Percentiles rank a stretch among this genome's conserved stretches.
Evolutionary conservation across 1,140 invertebrate species (phyloP).

Genomic region (Bicyclus anynana): DNA sequence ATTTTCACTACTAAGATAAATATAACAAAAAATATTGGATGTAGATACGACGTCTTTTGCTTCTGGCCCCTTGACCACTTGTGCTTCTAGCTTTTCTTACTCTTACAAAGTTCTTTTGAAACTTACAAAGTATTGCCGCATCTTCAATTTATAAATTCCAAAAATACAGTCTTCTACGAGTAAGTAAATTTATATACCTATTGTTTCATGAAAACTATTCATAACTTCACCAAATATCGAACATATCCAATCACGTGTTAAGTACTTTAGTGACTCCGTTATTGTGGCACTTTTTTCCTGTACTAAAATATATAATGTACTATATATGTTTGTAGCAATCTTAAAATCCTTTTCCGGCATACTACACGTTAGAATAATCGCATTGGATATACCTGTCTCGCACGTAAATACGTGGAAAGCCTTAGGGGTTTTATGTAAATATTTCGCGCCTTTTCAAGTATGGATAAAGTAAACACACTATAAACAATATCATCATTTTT

Average conservation of each 20-base stretch:
- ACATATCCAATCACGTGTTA: background rate
- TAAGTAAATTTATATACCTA: too few species aligned
- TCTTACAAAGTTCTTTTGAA: background rate
- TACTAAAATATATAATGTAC: background rate
- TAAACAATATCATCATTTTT: background rate
- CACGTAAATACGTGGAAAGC: constrained; percentile 1
- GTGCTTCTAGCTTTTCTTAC: background rate
- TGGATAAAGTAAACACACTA: constrained; percentile 1
- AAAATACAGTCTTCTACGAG: too few species aligned
- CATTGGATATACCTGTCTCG: background rate
- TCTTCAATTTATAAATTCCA: too few species aligned
- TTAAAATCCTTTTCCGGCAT: background rate
- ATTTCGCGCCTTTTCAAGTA: background rate
- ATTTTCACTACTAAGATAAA: too few species aligned
- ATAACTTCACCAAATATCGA: background rate
- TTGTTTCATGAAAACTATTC: too few species aligned
- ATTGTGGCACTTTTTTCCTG: background rate
- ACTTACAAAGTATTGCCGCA: background rate
- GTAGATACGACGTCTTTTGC: too few species aligned
- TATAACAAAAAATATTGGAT: too few species aligned
- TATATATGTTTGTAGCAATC: background rate
- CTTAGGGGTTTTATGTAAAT: background rate
- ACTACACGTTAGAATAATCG: background rate
- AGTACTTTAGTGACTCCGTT: too few species aligned
- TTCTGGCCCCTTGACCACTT: too few species aligned